These are phyloP conservation scores for Aleiodes sp. DNA, from an alignment of 1,140 invertebrate species.

Conservation along the genomic window DNA sequence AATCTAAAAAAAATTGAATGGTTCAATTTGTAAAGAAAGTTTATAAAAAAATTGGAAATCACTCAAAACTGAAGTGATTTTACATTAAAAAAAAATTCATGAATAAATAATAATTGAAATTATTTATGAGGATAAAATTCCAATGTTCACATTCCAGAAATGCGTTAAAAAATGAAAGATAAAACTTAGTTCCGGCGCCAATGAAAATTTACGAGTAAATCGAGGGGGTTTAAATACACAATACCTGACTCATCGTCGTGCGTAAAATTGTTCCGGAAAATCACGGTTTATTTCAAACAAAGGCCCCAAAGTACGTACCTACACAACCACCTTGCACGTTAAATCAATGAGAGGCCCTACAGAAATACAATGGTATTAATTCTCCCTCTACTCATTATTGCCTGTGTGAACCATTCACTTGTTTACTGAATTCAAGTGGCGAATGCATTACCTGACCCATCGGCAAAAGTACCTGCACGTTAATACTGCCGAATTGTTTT, in stretches of 20 bases:
- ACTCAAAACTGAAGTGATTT: too few species aligned
- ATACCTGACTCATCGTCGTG: background rate
- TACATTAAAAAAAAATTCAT: too few species aligned
- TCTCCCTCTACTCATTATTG: background rate
- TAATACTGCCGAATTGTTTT: too few species aligned
- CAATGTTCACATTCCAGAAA: too few species aligned
- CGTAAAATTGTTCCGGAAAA: background rate
- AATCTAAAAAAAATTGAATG: too few species aligned
- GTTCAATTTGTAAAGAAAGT: too few species aligned
- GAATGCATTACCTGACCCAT: background rate
- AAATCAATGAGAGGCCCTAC: background rate
- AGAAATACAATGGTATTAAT: background rate
- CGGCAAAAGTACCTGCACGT: background rate
- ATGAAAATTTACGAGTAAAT: background rate
- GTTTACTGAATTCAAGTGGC: background rate
- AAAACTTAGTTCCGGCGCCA: too few species aligned
- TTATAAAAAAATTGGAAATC: too few species aligned
- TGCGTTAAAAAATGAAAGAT: too few species aligned
- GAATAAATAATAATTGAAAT: too few species aligned
- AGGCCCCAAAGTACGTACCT: background rate
- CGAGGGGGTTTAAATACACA: background rate
- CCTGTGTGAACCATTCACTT: background rate
- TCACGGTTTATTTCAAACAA: background rate
- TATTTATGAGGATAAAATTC: too few species aligned
- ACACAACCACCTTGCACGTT: background rate